These are phyloP conservation scores for Dasypolia templi DNA, from an alignment of 2,888 invertebrate species.

Conservation along the genomic window DNA sequence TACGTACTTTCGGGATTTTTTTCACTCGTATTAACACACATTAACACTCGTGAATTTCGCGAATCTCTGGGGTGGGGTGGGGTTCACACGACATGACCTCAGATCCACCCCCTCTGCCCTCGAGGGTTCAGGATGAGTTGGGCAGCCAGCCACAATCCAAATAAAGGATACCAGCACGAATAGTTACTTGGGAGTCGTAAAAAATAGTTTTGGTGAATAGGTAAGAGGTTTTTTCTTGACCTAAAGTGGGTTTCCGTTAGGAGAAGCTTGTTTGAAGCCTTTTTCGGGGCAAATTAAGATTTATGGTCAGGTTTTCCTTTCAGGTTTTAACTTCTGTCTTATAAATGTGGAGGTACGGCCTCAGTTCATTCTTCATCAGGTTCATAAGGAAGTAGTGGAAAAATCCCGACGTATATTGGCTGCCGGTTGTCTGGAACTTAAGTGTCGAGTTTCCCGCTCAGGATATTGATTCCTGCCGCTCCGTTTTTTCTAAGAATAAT, in stretches of 20 bases:
- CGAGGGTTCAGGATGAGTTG: conserved; percentile 24
- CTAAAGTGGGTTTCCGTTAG: conserved; percentile 29
- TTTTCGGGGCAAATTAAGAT: conserved; percentile 58
- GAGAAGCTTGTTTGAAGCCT: conserved; percentile 37
- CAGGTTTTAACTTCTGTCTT: conserved; percentile 43
- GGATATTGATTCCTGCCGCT: conserved; percentile 48
- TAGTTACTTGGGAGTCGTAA: conserved; percentile 40
- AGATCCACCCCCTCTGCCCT: conserved; percentile 12
- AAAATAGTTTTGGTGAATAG: too few species aligned
- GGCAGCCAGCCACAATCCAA: conserved; percentile 45
- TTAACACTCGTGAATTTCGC: conserved; percentile 35
- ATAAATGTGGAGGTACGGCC: conserved; percentile 43
- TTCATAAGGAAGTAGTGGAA: conserved; percentile 24
- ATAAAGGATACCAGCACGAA: conserved; percentile 33
- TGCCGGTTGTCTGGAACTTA: conserved; percentile 33
- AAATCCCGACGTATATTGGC: conserved; percentile 42
- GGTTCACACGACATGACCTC: conserved; percentile 34
- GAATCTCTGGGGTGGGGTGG: conserved; percentile 38
- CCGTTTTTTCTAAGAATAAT: conserved; percentile 27
- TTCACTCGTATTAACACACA: too few species aligned
- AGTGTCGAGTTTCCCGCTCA: conserved; percentile 45
- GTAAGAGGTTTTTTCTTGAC: conserved; percentile 21
- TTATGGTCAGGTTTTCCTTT: conserved; percentile 47
- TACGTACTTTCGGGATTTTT: conserved; percentile 37
- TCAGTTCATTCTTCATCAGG: conserved; percentile 50